phyloP scores from a whole-genome alignment of 1,140 invertebrate species.

The Amyelois transitella region DNA sequence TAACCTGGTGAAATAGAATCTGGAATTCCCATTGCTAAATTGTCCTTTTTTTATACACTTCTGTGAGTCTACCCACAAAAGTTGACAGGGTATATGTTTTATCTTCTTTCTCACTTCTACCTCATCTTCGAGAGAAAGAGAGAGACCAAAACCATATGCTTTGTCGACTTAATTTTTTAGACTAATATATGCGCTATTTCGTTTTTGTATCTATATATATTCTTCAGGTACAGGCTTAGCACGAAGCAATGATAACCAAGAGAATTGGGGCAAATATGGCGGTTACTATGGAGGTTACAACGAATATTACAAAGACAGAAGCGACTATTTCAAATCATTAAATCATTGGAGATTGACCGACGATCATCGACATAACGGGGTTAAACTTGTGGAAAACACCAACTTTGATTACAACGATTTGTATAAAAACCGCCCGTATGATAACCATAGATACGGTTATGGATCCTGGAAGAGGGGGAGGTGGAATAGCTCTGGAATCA shows the following conservation, averaged over 20 bases:
- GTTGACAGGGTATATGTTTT: too few species aligned
- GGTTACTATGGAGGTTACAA: conserved; percentile 50
- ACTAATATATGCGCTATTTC: neutral
- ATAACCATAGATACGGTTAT: conserved; percentile 38
- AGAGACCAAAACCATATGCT: too few species aligned
- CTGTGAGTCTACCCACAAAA: too few species aligned
- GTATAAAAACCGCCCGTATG: conserved; percentile 27
- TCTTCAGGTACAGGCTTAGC: conserved; percentile 30
- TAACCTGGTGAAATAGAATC: too few species aligned
- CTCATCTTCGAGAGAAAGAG: too few species aligned
- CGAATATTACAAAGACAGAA: conserved; percentile 53
- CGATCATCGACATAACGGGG: conserved; percentile 16
- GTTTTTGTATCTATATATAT: neutral
- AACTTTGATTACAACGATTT: conserved; percentile 54
- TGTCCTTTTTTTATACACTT: too few species aligned
- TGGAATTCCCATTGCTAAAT: too few species aligned
- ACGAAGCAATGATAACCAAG: conserved; percentile 36
- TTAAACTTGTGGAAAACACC: conserved; percentile 16
- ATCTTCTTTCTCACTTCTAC: too few species aligned
- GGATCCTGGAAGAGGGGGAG: conserved; percentile 40
- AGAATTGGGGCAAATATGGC: conserved; percentile 62
- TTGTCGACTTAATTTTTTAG: too few species aligned
- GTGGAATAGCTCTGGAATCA: conserved; percentile 40
- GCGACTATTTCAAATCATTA: conserved; percentile 53
- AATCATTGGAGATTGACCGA: conserved; percentile 45